These are phyloP conservation scores for Choloepus didactylus DNA, from an alignment of 2,797 vertebrate species.

Conservation along the genomic window DNA sequence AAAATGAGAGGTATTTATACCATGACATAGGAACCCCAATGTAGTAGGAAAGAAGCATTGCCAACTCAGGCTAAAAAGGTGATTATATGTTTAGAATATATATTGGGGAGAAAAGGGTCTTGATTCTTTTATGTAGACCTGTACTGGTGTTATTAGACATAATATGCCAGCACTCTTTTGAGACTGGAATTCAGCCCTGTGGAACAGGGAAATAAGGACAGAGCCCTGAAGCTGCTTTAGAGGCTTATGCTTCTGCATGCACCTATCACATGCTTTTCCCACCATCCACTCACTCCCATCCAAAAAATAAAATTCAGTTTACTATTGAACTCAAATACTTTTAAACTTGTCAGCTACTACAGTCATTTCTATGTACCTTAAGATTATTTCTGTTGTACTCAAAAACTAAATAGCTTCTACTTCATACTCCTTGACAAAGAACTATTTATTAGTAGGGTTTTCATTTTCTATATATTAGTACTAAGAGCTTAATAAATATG, in stretches of 20 bases:
- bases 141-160: neutral
- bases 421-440: neutral
- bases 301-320: neutral
- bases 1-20: neutral
- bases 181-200: neutral
- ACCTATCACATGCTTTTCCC: neutral
- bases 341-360: neutral
- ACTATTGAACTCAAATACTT: neutral
- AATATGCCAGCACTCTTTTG: neutral
- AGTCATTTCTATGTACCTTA: neutral
- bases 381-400: neutral
- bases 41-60: neutral
- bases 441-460: neutral
- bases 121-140: neutral
- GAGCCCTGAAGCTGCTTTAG: neutral
- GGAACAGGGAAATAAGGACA: neutral
- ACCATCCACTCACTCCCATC: neutral
- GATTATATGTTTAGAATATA: neutral
- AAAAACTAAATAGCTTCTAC: constrained; percentile 17
- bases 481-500: constrained; percentile 19
- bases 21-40: neutral
- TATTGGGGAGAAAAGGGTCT: neutral
- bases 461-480: constrained; percentile 14
- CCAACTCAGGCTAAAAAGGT: neutral
- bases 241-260: neutral